phyloP scores from a whole-genome alignment of 2,113 vertebrate genomes.

The Lasiurus cinereus region DNA sequence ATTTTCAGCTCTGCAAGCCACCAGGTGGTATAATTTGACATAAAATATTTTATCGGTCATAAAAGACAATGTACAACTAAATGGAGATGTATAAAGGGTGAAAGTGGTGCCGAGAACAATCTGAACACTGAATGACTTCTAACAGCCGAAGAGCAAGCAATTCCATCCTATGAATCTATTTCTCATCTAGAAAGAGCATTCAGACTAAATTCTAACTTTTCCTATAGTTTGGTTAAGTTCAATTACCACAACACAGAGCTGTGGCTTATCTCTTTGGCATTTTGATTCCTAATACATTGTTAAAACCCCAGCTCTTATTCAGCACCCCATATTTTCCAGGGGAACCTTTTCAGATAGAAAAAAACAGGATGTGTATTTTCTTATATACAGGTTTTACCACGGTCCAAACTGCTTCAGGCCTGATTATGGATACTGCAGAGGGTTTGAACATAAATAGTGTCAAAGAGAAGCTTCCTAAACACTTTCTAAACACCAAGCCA shows the following conservation, averaged over 20 bases:
- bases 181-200: background rate
- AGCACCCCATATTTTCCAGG: background rate
- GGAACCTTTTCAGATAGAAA: background rate
- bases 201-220: background rate
- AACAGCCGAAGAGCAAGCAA: background rate
- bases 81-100: background rate
- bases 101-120: background rate
- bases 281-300: background rate
- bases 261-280: background rate
- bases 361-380: too few species aligned
- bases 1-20: background rate
- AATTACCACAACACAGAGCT: background rate
- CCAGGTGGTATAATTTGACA: background rate
- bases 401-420: background rate
- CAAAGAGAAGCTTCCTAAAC: background rate
- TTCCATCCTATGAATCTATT: background rate
- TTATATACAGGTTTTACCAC: background rate
- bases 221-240: background rate
- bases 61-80: background rate
- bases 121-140: conserved; percentile 6
- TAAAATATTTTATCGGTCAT: conserved; percentile 26
- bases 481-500: background rate
- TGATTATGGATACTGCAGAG: too few species aligned
- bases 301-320: background rate
- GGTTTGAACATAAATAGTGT: background rate